A percentile compares a stretch with the other conserved stretches of the same genome.
Evolutionary conservation across 2,797 vertebrate genomes (phyloP).

Genomic region (Enteromius argenteus): DNA sequence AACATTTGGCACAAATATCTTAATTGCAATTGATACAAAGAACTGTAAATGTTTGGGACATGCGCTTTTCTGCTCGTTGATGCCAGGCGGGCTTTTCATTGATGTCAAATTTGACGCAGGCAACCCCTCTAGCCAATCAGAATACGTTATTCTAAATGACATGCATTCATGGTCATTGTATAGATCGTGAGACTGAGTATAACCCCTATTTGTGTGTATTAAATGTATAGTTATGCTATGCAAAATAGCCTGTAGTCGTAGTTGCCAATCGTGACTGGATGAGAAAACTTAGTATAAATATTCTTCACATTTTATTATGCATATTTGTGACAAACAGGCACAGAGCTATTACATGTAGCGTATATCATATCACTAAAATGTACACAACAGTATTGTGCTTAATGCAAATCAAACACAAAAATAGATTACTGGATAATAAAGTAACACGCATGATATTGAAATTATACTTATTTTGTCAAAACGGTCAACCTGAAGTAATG

Average conservation of each 20-base stretch:
- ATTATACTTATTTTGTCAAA: background rate
- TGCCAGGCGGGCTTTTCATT: slow-evolving; percentile 54
- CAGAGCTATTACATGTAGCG: too few species aligned
- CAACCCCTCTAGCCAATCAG: slow-evolving; percentile 25
- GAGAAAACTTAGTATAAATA: background rate
- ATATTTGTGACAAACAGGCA: background rate
- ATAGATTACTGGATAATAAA: background rate
- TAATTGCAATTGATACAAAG: background rate
- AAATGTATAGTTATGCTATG: too few species aligned
- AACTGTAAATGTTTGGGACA: background rate
- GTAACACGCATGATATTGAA: background rate
- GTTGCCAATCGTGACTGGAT: background rate
- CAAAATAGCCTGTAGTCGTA: background rate
- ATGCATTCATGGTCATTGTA: background rate
- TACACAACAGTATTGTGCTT: background rate
- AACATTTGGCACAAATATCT: background rate
- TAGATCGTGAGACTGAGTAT: background rate
- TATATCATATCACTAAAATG: background rate
- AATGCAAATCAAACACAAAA: background rate
- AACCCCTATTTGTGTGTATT: background rate
- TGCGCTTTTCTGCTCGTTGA: background rate
- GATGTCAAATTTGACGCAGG: slow-evolving; percentile 58
- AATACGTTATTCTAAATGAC: background rate
- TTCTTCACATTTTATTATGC: background rate
- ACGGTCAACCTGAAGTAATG: background rate